Base-by-base conservation (phyloP, 53 echinoderm and acorn worm genomes). In the Arbacia lixula region DNA sequence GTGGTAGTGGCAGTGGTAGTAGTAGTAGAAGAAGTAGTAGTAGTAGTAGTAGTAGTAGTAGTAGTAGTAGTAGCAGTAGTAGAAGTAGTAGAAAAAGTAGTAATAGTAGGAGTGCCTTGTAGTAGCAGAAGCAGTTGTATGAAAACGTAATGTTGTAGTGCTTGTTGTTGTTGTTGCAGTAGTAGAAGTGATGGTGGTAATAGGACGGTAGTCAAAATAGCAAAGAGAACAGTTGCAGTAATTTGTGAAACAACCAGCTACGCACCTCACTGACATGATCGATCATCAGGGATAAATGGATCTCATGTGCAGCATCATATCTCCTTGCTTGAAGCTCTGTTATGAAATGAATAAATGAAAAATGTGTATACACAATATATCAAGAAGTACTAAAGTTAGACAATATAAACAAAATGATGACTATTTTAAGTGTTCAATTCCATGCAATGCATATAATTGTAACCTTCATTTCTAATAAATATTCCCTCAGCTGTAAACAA, bases 211-310 rank as follows among this genome's bases (percentile, higher is more conserved):
- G 8, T 46, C 49, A 46, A 46, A 29, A 16, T 60, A 29, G 16
- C 31, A 26, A 25, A 60, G 60, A 6, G 12, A 60, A 12, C 11
- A 55, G 3, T 22, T 55, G 0, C 55, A 55, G 55, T 5, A 19
- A 55, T 55, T 55, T 55, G 31, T 4, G 16, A 21, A 17, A 60
- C 22, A 64, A 35, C 6, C 12, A 12, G 36, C 36, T 17, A 0
- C 74, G 85, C 38, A 92, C 92, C 88, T 93, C 93, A 8, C 89
- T 57, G 12, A 93, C 88, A 89, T 87, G 86, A 72, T 94, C 91
- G 54, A 94, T 76, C 95, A 94, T 94, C 35, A 94, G 53, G 3
- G 91, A 69, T 14, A 91, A 12, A 63, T 94, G 95, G 5, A 92
- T 53, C 27, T 89, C 85, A 71, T 89, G 86, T 17, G 95, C 95